Evolutionary conservation across 1,140 invertebrate genomes (phyloP).

Genomic region (Tachypleus tridentatus): DNA sequence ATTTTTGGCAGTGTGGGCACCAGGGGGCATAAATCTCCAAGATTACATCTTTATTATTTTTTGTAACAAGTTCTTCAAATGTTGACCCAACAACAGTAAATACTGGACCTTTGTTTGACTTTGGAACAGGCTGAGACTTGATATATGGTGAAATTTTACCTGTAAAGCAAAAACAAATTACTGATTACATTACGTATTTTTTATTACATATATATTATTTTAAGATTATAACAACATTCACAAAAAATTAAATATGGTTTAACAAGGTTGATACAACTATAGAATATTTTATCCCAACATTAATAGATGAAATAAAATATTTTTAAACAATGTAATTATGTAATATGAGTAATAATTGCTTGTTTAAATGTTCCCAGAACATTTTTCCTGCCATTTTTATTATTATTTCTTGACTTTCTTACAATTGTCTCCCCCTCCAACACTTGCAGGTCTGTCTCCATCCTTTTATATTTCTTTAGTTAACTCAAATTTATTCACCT

Average conservation of each 20-base stretch:
- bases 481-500: too few relatives aligned
- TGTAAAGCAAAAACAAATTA: constrained; percentile 15
- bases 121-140: constrained; percentile 38
- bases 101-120: constrained; percentile 37
- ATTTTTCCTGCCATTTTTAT: too few relatives aligned
- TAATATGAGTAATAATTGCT: too few relatives aligned
- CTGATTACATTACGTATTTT: neutral
- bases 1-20: constrained; percentile 41
- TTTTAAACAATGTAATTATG: too few relatives aligned
- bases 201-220: neutral
- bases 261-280: neutral
- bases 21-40: constrained; percentile 43
- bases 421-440: too few relatives aligned
- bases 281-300: neutral
- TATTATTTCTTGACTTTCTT: too few relatives aligned
- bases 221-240: neutral
- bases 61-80: constrained; percentile 36
- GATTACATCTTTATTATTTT: constrained; percentile 35
- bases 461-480: too few relatives aligned
- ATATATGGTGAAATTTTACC: constrained; percentile 36
- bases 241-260: neutral
- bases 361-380: too few relatives aligned
- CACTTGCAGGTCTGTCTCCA: too few relatives aligned
- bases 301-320: too few relatives aligned
- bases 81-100: constrained; percentile 37